Conservation (phyloP, 2,797 vertebrate genomes). For the Phrynocephalus forsythii region DNA sequence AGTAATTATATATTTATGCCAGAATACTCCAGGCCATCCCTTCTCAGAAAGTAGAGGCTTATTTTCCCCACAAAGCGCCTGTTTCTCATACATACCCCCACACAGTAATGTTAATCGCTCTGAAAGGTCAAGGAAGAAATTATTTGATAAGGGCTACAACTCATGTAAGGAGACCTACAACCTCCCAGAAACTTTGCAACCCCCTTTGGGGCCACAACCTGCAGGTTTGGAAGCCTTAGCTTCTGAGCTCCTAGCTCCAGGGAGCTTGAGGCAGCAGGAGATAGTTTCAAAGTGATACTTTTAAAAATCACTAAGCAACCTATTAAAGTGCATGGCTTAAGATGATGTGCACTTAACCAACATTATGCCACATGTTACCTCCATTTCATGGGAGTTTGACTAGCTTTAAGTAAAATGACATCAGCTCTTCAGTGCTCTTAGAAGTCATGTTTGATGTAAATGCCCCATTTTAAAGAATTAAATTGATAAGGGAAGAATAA, state of each 20-base stretch:
- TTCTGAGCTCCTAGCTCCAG: background rate
- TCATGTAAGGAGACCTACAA: no score
- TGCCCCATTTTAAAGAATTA: background rate
- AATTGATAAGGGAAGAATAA: no score
- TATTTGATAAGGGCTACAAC: no score
- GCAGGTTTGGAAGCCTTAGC: background rate
- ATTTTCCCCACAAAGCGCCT: no score
- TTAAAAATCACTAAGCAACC: background rate
- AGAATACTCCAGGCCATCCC: no score
- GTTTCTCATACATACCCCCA: no score
- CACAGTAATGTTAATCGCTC: no score
- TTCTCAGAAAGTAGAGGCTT: no score
- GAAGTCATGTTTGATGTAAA: background rate
- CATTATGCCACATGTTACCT: background rate
- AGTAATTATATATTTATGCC: no score
- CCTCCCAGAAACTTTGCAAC: no score
- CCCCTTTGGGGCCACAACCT: no score
- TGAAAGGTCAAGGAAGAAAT: no score
- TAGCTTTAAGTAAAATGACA: background rate
- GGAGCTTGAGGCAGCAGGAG: background rate
- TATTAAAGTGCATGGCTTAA: background rate
- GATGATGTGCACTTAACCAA: background rate
- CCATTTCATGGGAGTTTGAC: background rate
- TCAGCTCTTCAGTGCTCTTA: background rate
- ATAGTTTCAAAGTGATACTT: background rate